These are phyloP conservation scores for Cotesia glomerata DNA, from an alignment of 1,140 invertebrate genomes.

Conservation along the genomic window DNA sequence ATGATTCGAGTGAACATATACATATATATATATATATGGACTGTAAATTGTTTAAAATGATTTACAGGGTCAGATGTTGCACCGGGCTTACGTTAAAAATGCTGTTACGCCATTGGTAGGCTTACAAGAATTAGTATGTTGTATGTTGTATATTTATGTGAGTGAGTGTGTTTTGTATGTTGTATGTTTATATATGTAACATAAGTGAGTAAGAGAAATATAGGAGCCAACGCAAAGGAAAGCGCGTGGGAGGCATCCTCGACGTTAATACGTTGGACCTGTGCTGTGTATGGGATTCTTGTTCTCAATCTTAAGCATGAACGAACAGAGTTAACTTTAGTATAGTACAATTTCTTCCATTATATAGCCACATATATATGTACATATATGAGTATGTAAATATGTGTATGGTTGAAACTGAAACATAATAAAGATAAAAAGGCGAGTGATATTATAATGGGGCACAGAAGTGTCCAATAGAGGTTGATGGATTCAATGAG, in stretches of 20 bases:
- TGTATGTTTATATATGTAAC: background rate
- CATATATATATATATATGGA: no score
- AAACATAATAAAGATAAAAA: no score
- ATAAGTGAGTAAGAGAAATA: background rate
- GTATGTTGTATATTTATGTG: background rate
- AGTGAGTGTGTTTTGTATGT: no score
- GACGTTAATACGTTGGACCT: constrained; percentile 20
- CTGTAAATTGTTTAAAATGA: no score
- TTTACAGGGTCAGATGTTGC: no score
- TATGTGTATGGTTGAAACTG: background rate
- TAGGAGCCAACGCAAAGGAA: constrained; percentile 15
- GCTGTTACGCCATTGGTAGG: background rate
- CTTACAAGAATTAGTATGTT: constrained; percentile 14
- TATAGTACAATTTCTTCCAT: background rate
- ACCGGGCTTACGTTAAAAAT: background rate
- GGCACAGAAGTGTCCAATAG: background rate
- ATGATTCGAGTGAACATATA: no score
- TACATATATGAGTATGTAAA: no score
- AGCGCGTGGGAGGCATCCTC: constrained; percentile 14
- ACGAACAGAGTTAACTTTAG: background rate
- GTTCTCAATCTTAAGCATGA: constrained; percentile 13
- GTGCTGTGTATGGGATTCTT: constrained; percentile 11
- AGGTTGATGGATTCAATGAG: constrained; percentile 1
- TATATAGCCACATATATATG: background rate
- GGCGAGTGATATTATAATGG: background rate